Evolutionary conservation across 1,140 invertebrate genomes (phyloP).

Genomic region (Cherax quadricarinatus): DNA sequence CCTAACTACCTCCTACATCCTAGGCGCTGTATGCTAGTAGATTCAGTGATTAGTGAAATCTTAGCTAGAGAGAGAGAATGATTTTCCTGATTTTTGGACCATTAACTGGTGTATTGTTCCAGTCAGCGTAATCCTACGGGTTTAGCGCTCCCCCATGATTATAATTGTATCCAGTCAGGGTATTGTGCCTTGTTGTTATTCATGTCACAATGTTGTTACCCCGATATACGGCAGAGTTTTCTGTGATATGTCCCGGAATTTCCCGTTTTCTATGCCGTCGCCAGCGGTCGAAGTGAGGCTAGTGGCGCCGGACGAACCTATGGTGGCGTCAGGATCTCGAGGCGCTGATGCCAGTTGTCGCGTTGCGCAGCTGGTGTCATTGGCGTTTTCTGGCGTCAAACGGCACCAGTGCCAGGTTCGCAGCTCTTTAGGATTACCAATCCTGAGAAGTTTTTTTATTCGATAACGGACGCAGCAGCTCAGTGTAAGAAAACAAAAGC

Average conservation of each 20-base stretch:
- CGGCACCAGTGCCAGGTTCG: not conserved
- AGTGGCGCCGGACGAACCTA: not conserved
- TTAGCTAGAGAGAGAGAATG: no score
- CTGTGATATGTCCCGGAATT: not conserved
- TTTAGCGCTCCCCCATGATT: no score
- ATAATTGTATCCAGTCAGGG: no score
- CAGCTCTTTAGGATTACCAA: not conserved
- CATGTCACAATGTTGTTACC: not conserved
- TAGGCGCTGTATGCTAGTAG: no score
- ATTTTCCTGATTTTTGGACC: no score
- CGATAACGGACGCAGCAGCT: not conserved
- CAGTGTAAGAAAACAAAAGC: not conserved
- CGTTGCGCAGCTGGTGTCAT: not conserved
- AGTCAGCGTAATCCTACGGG: no score
- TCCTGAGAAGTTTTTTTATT: not conserved
- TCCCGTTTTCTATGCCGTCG: slow-evolving; percentile 1
- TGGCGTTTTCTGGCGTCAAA: slow-evolving; percentile 6
- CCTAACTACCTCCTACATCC: no score
- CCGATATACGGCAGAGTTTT: not conserved
- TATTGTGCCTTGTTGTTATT: no score
- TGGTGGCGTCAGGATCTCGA: not conserved
- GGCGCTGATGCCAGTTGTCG: slow-evolving; percentile 11
- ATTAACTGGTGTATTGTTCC: no score
- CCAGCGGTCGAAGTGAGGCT: slow-evolving; percentile 2
- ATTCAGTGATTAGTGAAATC: no score